Conservation (phyloP, 2,797 vertebrate species). For the Rhincodon typus region DNA sequence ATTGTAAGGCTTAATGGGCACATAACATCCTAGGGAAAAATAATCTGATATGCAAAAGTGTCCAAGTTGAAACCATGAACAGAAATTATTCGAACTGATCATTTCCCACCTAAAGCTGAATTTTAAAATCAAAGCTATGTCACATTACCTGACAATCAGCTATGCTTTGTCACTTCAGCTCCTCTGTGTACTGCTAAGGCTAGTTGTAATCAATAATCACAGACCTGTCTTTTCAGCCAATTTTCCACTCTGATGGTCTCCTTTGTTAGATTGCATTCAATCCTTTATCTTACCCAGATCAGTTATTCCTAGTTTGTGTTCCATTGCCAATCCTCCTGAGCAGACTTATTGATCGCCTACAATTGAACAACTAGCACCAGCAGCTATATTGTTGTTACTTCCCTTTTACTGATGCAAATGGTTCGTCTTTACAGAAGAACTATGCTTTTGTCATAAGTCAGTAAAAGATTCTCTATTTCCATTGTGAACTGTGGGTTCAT, state of each 20-base stretch:
- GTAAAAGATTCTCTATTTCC: background rate
- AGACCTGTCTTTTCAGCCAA: background rate
- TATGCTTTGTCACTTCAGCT: background rate
- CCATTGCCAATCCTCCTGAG: background rate
- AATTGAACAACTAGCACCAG: background rate
- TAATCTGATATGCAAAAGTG: background rate
- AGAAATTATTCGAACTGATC: background rate
- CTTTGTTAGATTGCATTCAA: conserved; percentile 8
- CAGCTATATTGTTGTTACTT: background rate
- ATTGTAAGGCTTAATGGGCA: background rate
- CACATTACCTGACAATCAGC: background rate
- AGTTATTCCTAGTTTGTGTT: background rate
- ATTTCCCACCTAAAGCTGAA: background rate
- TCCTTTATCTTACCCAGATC: conserved; percentile 19
- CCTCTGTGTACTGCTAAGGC: background rate
- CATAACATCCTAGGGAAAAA: background rate
- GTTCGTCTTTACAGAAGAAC: background rate
- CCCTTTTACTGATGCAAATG: background rate
- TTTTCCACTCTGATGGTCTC: conserved; percentile 8
- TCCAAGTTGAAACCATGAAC: background rate
- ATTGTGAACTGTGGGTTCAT: background rate
- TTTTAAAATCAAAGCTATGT: background rate
- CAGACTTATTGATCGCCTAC: background rate
- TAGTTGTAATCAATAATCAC: conserved; percentile 12
- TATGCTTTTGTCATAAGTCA: background rate